Evolutionary conservation across 2,113 vertebrate species (phyloP).

Genomic region (Lipotes vexillifer): DNA sequence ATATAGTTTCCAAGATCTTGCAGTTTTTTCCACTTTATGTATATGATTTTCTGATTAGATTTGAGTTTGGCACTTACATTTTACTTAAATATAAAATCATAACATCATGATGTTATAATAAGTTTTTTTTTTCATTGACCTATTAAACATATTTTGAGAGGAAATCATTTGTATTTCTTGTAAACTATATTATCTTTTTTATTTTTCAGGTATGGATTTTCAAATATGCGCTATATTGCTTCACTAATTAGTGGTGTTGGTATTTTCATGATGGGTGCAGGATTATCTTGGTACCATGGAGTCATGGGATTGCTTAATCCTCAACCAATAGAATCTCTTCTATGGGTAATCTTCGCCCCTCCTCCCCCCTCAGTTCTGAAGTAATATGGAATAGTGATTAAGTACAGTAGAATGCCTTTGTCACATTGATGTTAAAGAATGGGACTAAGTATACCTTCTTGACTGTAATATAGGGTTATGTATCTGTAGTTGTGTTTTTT

Average conservation of each 20-base stretch:
- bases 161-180: neutral
- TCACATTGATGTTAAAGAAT: neutral
- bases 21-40: neutral
- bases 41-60: neutral
- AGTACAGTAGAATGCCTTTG: neutral
- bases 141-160: conserved; percentile 33
- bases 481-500: neutral
- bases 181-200: conserved; percentile 15
- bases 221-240: conserved; percentile 99
- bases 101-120: neutral
- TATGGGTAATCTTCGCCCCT: conserved; percentile 88
- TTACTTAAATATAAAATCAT: conserved; percentile 2
- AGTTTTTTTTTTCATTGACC: neutral
- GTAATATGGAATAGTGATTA: neutral
- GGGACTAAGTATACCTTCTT: neutral
- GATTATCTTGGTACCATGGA: conserved; percentile 98
- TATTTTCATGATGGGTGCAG: conserved; percentile 99
- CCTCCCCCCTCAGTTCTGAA: neutral
- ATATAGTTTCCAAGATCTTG: conserved; percentile 11
- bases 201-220: conserved; percentile 92
- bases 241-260: conserved; percentile 98
- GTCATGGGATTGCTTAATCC: conserved; percentile 96
- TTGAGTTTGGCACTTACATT: conserved; percentile 40
- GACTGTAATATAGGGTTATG: too few relatives aligned
- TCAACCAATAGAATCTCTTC: conserved; percentile 92